Evolutionary conservation across 1,140 invertebrate species (phyloP).

Genomic region (Diabrotica virgifera): DNA sequence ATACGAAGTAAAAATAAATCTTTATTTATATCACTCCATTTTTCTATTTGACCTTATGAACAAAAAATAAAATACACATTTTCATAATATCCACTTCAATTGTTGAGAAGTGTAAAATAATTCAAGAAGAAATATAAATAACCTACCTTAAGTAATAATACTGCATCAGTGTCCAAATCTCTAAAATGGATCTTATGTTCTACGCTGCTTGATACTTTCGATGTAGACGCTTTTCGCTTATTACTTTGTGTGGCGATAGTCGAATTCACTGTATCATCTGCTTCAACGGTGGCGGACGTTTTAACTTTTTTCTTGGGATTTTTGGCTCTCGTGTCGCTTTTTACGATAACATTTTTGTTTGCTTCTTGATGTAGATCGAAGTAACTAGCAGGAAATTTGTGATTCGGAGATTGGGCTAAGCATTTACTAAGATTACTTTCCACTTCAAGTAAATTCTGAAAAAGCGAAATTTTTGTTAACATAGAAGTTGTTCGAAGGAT

Average conservation of each 20-base stretch:
- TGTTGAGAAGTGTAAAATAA: conserved; percentile 28
- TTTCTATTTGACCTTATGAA: no score
- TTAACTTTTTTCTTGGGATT: conserved; percentile 45
- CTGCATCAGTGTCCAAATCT: conserved; percentile 54
- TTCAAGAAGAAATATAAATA: neutral
- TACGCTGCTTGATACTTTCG: neutral
- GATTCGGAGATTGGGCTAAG: conserved; percentile 52
- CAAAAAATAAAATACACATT: no score
- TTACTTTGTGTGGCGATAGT: conserved; percentile 44
- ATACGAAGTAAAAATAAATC: no score
- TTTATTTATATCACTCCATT: no score
- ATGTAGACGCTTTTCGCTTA: conserved; percentile 6
- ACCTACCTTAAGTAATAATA: conserved; percentile 49
- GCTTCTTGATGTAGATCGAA: conserved; percentile 48
- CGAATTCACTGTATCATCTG: conserved; percentile 40
- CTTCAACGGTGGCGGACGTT: conserved; percentile 43
- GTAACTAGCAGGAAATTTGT: conserved; percentile 61
- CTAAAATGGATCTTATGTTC: conserved; percentile 40
- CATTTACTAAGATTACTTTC: conserved; percentile 54
- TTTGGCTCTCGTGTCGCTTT: conserved; percentile 35
- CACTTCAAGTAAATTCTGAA: conserved; percentile 54
- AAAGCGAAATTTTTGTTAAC: neutral
- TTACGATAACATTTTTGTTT: conserved; percentile 35
- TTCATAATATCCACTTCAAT: no score
- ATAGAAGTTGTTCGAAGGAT: neutral